These are phyloP conservation scores for Argyresthia goedartella DNA, from an alignment of 2,888 invertebrate species.

Conservation along the genomic window DNA sequence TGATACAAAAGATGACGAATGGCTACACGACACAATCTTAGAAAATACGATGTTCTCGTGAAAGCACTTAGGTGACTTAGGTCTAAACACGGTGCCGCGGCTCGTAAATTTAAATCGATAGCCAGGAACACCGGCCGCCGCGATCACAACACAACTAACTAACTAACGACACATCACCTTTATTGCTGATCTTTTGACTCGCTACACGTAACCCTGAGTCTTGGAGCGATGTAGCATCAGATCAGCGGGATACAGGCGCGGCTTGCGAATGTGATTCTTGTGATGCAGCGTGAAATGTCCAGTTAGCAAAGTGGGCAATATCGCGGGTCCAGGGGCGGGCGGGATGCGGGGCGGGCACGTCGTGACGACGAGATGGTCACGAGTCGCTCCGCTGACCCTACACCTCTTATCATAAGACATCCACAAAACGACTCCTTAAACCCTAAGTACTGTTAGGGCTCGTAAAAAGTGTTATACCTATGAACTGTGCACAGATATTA, in stretches of 20 bases:
- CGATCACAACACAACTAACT: not conserved
- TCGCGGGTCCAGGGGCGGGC: slow-evolving; percentile 48
- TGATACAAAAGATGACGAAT: slow-evolving; percentile 35
- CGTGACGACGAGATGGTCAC: slow-evolving; percentile 53
- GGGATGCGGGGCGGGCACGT: slow-evolving; percentile 49
- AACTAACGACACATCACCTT: slow-evolving; percentile 6
- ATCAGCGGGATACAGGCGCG: no score
- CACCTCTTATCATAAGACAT: slow-evolving; percentile 9
- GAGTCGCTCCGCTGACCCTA: slow-evolving; percentile 61
- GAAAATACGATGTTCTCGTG: slow-evolving; percentile 4
- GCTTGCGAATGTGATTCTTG: no score
- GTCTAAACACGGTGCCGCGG: not conserved
- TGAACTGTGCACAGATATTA: no score
- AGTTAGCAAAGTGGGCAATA: slow-evolving; percentile 58
- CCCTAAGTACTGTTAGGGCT: not conserved
- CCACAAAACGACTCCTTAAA: slow-evolving; percentile 6
- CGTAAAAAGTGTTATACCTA: no score
- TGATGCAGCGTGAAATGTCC: slow-evolving; percentile 53
- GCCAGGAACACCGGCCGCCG: not conserved
- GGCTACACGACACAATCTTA: slow-evolving; percentile 10
- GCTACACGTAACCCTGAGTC: not conserved
- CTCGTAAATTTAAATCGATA: slow-evolving; percentile 7
- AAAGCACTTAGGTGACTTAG: slow-evolving; percentile 5
- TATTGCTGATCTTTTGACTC: slow-evolving; percentile 5
- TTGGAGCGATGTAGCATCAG: not conserved